Percentiles rank a stretch among this genome's conserved stretches.
phyloP scores from a whole-genome alignment of 2,888 invertebrate genomes.

The Parapristionchus giblindavisi region DNA sequence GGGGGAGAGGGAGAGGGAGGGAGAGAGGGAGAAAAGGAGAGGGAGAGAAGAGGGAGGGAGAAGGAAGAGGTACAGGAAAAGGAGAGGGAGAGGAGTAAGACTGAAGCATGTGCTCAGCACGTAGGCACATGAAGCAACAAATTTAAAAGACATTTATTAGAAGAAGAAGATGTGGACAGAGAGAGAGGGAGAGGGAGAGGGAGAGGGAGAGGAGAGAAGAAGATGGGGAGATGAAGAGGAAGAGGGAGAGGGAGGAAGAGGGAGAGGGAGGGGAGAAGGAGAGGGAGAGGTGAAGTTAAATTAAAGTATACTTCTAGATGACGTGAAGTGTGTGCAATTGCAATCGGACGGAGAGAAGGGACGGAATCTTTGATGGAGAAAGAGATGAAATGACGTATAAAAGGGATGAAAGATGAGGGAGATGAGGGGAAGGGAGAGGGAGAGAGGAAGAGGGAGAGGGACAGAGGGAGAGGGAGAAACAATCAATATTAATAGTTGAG shows the following conservation, averaged over 20 bases:
- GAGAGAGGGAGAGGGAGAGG: neutral
- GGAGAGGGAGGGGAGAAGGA: neutral
- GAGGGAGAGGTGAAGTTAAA: neutral
- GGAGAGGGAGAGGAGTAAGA: conserved; percentile 8
- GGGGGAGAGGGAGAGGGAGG: neutral
- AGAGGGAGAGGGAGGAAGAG: neutral
- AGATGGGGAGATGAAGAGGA: neutral
- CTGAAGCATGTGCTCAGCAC: neutral
- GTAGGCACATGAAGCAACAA: neutral
- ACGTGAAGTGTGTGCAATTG: neutral
- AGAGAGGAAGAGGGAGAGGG: neutral
- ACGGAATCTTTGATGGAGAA: neutral
- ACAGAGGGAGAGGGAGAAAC: too few relatives aligned
- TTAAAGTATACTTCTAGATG: neutral
- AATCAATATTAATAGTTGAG: too few relatives aligned
- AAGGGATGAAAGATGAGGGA: neutral
- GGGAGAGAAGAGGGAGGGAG: neutral
- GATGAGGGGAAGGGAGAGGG: neutral
- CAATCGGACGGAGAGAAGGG: neutral
- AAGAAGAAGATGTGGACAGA: neutral
- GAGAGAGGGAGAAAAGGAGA: conserved; percentile 6
- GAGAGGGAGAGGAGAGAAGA: neutral
- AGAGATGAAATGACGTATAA: neutral
- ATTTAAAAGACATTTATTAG: neutral
- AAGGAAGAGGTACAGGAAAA: neutral